These are phyloP conservation scores for Hemithea aestivaria DNA, from an alignment of 2,888 invertebrate species.

Conservation along the genomic window DNA sequence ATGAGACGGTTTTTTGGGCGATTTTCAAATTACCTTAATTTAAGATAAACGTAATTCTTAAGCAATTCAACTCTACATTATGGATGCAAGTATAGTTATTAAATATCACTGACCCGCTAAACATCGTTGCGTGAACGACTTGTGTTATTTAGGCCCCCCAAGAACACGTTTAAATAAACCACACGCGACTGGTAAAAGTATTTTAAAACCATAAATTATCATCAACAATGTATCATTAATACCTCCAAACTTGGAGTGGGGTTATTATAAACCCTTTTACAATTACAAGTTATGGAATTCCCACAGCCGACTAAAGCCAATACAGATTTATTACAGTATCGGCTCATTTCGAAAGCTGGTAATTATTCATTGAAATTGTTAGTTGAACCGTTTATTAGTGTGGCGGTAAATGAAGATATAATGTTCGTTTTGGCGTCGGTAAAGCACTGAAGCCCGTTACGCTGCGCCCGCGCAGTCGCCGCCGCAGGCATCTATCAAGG, in stretches of 20 bases:
- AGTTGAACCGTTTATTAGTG: conserved; percentile 57
- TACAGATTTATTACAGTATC: conserved; percentile 43
- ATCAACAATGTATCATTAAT: conserved; percentile 25
- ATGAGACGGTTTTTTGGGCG: too few relatives aligned
- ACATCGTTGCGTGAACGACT: background rate
- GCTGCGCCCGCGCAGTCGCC: conserved; percentile 24
- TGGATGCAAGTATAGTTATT: too few relatives aligned
- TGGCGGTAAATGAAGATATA: conserved; percentile 52
- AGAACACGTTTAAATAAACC: conserved; percentile 3
- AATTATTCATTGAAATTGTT: conserved; percentile 61
- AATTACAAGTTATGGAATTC: conserved; percentile 20
- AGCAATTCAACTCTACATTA: too few relatives aligned
- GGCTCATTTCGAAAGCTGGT: conserved; percentile 46
- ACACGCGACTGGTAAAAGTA: conserved; percentile 3
- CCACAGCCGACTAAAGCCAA: conserved; percentile 33
- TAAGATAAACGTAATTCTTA: too few relatives aligned
- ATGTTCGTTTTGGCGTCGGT: conserved; percentile 41
- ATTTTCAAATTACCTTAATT: too few relatives aligned
- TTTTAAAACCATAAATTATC: conserved; percentile 21
- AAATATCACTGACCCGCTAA: background rate
- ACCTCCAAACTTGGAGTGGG: conserved; percentile 19
- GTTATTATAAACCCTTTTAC: conserved; percentile 21
- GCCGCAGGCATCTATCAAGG: conserved; percentile 18
- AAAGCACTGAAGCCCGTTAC: conserved; percentile 32
- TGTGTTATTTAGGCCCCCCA: conserved; percentile 2